Percentiles rank a stretch among this genome's conserved stretches.
phyloP scores from a whole-genome alignment of 2,113 vertebrate genomes.

The Sporophila hypoxantha region DNA sequence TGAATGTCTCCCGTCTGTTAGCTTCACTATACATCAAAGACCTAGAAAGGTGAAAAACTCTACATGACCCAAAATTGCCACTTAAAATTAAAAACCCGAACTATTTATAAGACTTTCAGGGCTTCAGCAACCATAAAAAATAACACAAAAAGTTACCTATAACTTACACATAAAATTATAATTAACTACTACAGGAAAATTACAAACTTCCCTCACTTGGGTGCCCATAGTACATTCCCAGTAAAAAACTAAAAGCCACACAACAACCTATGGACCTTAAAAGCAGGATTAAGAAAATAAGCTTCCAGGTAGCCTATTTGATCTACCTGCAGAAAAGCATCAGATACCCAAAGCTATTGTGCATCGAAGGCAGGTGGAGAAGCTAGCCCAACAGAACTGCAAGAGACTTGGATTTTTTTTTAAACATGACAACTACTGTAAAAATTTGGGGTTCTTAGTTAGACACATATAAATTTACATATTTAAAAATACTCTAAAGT shows the following conservation, averaged over 20 bases:
- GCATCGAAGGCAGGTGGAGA: background rate
- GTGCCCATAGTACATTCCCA: background rate
- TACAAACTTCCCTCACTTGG: background rate
- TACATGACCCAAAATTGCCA: background rate
- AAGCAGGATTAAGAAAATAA: background rate
- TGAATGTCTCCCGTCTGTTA: conserved; percentile 96
- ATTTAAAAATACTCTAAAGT: background rate
- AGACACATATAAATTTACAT: background rate
- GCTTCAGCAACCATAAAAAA: background rate
- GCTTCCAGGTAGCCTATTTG: background rate
- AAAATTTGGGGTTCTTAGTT: background rate
- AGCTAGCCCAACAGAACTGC: background rate
- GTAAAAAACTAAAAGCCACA: background rate
- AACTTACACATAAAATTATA: background rate
- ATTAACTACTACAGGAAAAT: background rate
- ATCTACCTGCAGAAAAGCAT: background rate
- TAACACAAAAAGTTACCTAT: background rate
- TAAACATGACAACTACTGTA: background rate
- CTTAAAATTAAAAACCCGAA: background rate
- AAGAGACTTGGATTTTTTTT: background rate
- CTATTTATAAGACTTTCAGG: background rate
- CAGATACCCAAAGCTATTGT: background rate
- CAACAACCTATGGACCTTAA: background rate
- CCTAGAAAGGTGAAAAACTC: conserved; percentile 63
- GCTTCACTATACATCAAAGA: conserved; percentile 99